These are phyloP conservation scores for Lasioglossum lativentre DNA, from an alignment of 2,888 invertebrate species.

Conservation along the genomic window DNA sequence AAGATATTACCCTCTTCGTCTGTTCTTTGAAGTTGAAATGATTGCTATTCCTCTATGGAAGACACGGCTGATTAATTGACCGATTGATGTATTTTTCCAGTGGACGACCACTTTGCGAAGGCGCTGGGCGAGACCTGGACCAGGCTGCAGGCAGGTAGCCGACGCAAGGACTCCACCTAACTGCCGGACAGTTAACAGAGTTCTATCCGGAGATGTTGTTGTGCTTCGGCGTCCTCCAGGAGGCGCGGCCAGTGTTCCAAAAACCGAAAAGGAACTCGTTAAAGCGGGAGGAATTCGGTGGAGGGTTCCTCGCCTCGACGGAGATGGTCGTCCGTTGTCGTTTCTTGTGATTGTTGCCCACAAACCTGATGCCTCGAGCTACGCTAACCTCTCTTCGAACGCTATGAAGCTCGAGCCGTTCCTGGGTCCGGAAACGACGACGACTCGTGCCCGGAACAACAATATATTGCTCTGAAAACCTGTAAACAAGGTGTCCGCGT, in stretches of 20 bases:
- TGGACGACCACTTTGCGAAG: conserved; percentile 83
- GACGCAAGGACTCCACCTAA: conserved; percentile 82
- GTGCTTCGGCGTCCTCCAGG: conserved; percentile 23
- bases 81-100: conserved; percentile 60
- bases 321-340: background rate
- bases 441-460: background rate
- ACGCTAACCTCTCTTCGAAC: background rate
- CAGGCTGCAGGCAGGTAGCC: conserved; percentile 81
- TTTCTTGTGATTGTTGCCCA: background rate
- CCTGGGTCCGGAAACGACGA: conserved; percentile 14
- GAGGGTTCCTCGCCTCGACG: background rate
- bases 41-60: background rate
- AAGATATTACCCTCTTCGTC: background rate
- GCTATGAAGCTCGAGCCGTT: conserved; percentile 4
- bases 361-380: conserved; percentile 7
- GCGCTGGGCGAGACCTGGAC: conserved; percentile 84
- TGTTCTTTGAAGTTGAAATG: background rate
- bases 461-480: background rate
- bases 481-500: background rate
- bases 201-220: conserved; percentile 21
- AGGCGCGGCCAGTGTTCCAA: conserved; percentile 1
- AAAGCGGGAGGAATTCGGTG: background rate
- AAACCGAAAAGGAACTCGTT: background rate
- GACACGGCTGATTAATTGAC: background rate
- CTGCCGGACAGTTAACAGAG: conserved; percentile 51